Base-by-base conservation (phyloP, 2,888 invertebrate species). In the Cremastinae sp. region DNA sequence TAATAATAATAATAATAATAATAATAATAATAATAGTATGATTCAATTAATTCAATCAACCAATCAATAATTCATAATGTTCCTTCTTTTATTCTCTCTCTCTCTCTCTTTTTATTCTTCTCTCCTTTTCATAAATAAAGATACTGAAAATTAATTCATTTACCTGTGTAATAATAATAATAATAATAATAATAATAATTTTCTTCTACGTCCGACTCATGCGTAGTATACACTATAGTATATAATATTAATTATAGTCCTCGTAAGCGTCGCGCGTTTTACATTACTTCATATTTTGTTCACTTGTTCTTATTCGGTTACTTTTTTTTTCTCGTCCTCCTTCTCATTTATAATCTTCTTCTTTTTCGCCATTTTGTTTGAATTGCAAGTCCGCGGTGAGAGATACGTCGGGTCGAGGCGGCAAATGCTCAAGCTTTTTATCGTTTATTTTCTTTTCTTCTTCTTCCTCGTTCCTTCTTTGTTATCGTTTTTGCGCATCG, bases 231-330 rank as follows among this genome's bases (percentile, higher is more conserved):
- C 75, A 77, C 79, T 78, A 75, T 79, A 80, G 68, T 70, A 78
- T 72, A 79, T 79, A 78, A 82, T 83, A 80, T 79, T 78, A 75
- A 81, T 79, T 79, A 76, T 76, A 76, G 76, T 76, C 76, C 73
- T 76, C 73, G 76, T 76, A 76, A 76, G 73, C 76, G 76, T 76
- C 76, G 76, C 76, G 73, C 73, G 73, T 66, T 69, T 73, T 72
- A 76, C 73, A 51, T 68, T 72, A 54, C 16, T 38, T 38, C 34
- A 14, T 49, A 43, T 8, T 59, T 59, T 61, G 64, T 61, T 71
- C 14, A 54, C 61, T 53, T 76, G 38, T 61, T 79, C 43, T 77
- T 64, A 72, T 75, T 65, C 74, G 65, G 54, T 68, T 53, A 73
- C 75, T 58, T 71, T 79, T 68, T 73, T 71, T 66, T 64, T 75